These are phyloP conservation scores for Tenrec ecaudatus DNA, from an alignment of 2,113 vertebrate species.

Conservation along the genomic window DNA sequence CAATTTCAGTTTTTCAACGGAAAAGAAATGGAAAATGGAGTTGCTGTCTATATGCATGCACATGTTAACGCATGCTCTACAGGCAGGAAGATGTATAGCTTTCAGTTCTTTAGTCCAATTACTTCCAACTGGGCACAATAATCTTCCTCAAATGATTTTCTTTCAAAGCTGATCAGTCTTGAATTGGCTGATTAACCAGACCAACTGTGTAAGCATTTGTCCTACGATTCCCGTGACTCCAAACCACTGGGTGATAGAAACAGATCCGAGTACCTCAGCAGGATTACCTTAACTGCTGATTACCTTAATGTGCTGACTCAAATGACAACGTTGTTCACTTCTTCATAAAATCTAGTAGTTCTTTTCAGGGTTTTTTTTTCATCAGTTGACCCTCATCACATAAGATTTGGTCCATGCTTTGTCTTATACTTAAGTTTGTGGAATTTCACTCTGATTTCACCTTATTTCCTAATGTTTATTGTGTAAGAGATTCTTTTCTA, in stretches of 20 bases:
- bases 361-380: neutral
- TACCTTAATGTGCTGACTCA: constrained; percentile 60
- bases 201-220: constrained; percentile 55
- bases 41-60: neutral
- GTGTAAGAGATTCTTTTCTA: constrained; percentile 49
- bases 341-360: constrained; percentile 62
- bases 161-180: constrained; percentile 61
- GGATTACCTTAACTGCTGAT: constrained; percentile 64
- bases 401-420: constrained; percentile 51
- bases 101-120: constrained; percentile 54
- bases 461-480: constrained; percentile 51
- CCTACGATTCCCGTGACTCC: constrained; percentile 50
- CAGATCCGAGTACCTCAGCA: constrained; percentile 57
- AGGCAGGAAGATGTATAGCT: constrained; percentile 45
- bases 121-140: constrained; percentile 65
- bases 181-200: constrained; percentile 73
- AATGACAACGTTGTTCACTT: constrained; percentile 64
- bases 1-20: constrained; percentile 37
- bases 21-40: constrained; percentile 1
- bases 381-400: constrained; percentile 44
- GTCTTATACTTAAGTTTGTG: constrained; percentile 36
- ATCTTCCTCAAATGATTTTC: constrained; percentile 73
- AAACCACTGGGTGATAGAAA: constrained; percentile 51
- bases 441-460: constrained; percentile 46
- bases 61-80: neutral